Percentiles rank a stretch among this genome's conserved stretches.
phyloP scores from a whole-genome alignment of 2,888 invertebrate genomes.

The Bibio marci region DNA sequence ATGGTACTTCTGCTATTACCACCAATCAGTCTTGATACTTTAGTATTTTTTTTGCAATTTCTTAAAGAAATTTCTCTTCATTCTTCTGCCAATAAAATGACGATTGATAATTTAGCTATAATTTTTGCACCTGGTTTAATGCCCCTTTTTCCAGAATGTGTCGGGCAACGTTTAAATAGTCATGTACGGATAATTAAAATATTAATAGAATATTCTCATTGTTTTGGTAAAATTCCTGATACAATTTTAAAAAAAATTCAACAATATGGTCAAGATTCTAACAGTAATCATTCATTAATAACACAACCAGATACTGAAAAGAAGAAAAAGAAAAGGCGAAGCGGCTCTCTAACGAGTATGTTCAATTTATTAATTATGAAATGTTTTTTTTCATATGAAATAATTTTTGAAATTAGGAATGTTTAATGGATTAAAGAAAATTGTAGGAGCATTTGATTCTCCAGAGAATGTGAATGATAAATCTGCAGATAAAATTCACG shows the following conservation, averaged over 20 bases:
- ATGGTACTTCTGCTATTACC: slow-evolving; percentile 56
- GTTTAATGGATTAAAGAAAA: slow-evolving; percentile 59
- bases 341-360: slow-evolving; percentile 74
- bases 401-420: no score
- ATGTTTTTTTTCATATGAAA: no score
- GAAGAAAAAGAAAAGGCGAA: slow-evolving; percentile 61
- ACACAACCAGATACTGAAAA: slow-evolving; percentile 25
- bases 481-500: slow-evolving; percentile 26
- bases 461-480: slow-evolving; percentile 30
- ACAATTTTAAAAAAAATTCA: slow-evolving; percentile 33
- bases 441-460: slow-evolving; percentile 44
- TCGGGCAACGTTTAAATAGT: slow-evolving; percentile 45
- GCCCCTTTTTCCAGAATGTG: slow-evolving; percentile 48
- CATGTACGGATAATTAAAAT: slow-evolving; percentile 56
- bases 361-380: slow-evolving; percentile 7
- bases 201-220: slow-evolving; percentile 58
- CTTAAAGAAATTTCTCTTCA: slow-evolving; percentile 37
- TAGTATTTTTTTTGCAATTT: slow-evolving; percentile 64
- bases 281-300: not conserved
- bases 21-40: slow-evolving; percentile 54
- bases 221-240: slow-evolving; percentile 56
- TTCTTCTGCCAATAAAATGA: slow-evolving; percentile 66
- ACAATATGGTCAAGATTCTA: slow-evolving; percentile 26
- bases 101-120: slow-evolving; percentile 63
- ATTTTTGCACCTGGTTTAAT: slow-evolving; percentile 75